Base-by-base conservation (phyloP, 2,797 vertebrate genomes). In the Eleutherodactylus coqui region DNA sequence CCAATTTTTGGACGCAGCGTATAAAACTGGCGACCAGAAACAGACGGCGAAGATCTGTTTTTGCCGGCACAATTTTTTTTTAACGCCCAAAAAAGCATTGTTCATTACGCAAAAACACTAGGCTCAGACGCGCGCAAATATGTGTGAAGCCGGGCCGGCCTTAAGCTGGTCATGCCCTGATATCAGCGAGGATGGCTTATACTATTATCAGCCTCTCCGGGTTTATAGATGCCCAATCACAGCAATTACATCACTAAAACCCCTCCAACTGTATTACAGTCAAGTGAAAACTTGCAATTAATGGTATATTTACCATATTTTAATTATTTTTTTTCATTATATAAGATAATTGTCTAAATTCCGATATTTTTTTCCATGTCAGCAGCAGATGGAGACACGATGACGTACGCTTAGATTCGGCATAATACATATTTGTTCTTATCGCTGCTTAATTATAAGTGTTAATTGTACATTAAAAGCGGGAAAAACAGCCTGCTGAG, bases 301-400 rank as follows among this genome's bases (percentile, higher is more conserved):
- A 16, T 62, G 27, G 58, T 32, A 62, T 4, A 16, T 11, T 58
- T 4, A 4, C 10, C 27, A 62, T 14, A 3, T 32, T 7, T 64
- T 10, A 17, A 32, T 32, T 10, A 11, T 27, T 62, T 29, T 62
- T 62, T 32, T 2, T 3, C 24, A 58, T n/a, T 27, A 58, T 5
- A 16, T 64, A 4, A 21, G 19, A 4, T 4, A 24, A 55, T 32
- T 32, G 2, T 32, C 14, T 32, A 64, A 64, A 16, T 64, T 32
- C 3, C 0, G 3, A 32, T 24, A 32, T 17, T 32, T 32, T 64
- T 64, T 34, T 13, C 29, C 13, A 14, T 32, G 9, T 38, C 19
- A 38, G 14, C 67, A 24, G n/a, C 69, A 72, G 69, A 72, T 27
- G 36, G 69, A 72, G 69, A 43, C 69, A 11, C n/a, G n/a, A n/a